Base-by-base conservation (phyloP, 2,888 invertebrate genomes). In the Papilio protenor region DNA sequence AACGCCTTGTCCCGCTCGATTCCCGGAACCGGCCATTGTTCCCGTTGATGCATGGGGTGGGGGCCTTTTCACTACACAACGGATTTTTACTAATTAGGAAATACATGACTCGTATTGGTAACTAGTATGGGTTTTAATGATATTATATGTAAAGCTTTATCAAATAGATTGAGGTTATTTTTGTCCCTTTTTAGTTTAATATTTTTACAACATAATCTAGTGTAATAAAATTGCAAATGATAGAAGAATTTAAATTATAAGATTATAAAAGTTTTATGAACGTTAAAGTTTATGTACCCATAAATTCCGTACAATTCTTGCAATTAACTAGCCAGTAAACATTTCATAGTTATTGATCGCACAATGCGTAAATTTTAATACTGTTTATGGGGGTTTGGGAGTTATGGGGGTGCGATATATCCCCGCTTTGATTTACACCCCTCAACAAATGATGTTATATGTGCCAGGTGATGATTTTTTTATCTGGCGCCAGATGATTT, bases 331-430 rank as follows among this genome's bases (percentile, higher is more conserved):
- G n/a, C n/a, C 47, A 49, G 70, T 66, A 70, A 77, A 77, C 73
- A 59, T 73, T 77, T 66, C 73, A 59, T 74, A 47, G 77, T 74
- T 81, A 80, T 82, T 80, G 77, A 82, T 80, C 70, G 14, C 64
- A 75, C 76, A 77, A 80, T 79, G 79, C 80, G 78, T 79, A 83
- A 82, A 83, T 83, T 80, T 79, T 80, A 82, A 83, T 83, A 76
- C 81, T 66, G 76, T 82, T 83, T 81, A 83, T 80, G 80, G 78
- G 80, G 81, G 80, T 80, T 45, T 27, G 74, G 79, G 77, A 80
- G 79, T 82, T 81, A 83, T 81, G 78, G 80, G 81, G 82, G 82
- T 70, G 64, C 72, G 52, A 61, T 45, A 55, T 40, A 27, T 2
- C 40, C 66, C 40, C 12, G 52, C 33, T 61, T 66, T 73, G 57